Percentiles rank a stretch among this genome's conserved stretches.
Evolutionary conservation across 1,140 invertebrate species (phyloP).

Genomic region (Atta cephalotes): DNA sequence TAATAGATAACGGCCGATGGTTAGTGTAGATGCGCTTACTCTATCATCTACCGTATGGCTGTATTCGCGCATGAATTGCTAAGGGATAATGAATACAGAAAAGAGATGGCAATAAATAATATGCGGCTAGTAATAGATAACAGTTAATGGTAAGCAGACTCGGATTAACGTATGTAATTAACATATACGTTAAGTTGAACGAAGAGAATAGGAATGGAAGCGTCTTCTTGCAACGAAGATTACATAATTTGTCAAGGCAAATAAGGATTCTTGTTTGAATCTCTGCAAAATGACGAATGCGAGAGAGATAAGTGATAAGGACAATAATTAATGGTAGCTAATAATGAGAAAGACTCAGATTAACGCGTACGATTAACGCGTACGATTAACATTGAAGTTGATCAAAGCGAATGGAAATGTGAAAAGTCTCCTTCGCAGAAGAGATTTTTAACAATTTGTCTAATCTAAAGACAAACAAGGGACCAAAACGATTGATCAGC

Average conservation of each 20-base stretch:
- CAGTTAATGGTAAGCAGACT: slow-evolving; percentile 22
- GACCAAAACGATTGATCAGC: not conserved
- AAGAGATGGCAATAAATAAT: slow-evolving; percentile 39
- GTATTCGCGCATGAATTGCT: slow-evolving; percentile 4
- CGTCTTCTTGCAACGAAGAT: not conserved
- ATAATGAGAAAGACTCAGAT: slow-evolving; percentile 9
- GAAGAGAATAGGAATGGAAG: slow-evolving; percentile 10
- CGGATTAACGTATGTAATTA: slow-evolving; percentile 49
- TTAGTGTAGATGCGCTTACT: slow-evolving; percentile 34
- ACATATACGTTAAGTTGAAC: slow-evolving; percentile 4
- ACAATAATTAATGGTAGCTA: slow-evolving; percentile 25
- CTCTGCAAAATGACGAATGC: not conserved
- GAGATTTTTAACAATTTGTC: not conserved
- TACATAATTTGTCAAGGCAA: slow-evolving; percentile 22
- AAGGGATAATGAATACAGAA: slow-evolving; percentile 32
- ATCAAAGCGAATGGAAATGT: slow-evolving; percentile 6
- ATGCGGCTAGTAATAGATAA: slow-evolving; percentile 33
- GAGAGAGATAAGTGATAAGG: slow-evolving; percentile 14
- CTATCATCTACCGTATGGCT: slow-evolving; percentile 32
- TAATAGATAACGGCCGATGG: slow-evolving; percentile 44
- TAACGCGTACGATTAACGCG: slow-evolving; percentile 4
- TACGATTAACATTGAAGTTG: not conserved
- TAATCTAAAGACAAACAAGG: not conserved
- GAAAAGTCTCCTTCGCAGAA: not conserved
- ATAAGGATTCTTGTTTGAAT: slow-evolving; percentile 3